Evolutionary conservation across 2,888 invertebrate genomes (phyloP).

Genomic region (Pecten maximus): DNA sequence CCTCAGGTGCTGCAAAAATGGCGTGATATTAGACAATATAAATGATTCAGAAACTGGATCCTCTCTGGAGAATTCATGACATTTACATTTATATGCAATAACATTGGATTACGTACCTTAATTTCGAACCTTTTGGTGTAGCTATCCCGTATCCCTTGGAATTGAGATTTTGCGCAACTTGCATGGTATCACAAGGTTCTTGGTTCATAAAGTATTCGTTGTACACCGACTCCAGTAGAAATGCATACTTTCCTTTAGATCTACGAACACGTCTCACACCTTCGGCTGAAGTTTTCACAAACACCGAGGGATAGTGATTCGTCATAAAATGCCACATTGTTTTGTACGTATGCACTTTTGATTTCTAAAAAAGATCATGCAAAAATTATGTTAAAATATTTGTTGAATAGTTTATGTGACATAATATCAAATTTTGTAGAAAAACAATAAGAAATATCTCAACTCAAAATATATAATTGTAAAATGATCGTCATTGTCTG

Average conservation of each 20-base stretch:
- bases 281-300: conserved; percentile 91
- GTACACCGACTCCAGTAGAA: conserved; percentile 84
- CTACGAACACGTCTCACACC: conserved; percentile 92
- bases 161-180: conserved; percentile 91
- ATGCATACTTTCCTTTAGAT: conserved; percentile 84
- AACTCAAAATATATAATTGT: no score
- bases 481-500: no score
- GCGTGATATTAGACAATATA: no score
- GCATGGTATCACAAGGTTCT: conserved; percentile 86
- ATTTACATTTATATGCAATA: no score
- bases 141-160: conserved; percentile 96
- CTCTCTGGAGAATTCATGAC: no score
- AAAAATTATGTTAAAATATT: no score
- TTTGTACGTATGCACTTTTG: conserved; percentile 92
- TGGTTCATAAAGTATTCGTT: conserved; percentile 93
- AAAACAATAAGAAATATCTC: no score
- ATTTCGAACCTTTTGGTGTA: conserved; percentile 87
- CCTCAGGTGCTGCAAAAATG: no score
- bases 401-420: no score
- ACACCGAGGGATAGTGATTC: conserved; percentile 89
- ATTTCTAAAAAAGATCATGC: conserved; percentile 87
- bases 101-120: conserved; percentile 67
- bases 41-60: no score
- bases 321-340: conserved; percentile 98
- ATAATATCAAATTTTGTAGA: no score